Percentiles rank a stretch among this genome's conserved stretches.
Evolutionary conservation across 1,140 invertebrate genomes (phyloP).

Genomic region (Trichogramma pretiosum): DNA sequence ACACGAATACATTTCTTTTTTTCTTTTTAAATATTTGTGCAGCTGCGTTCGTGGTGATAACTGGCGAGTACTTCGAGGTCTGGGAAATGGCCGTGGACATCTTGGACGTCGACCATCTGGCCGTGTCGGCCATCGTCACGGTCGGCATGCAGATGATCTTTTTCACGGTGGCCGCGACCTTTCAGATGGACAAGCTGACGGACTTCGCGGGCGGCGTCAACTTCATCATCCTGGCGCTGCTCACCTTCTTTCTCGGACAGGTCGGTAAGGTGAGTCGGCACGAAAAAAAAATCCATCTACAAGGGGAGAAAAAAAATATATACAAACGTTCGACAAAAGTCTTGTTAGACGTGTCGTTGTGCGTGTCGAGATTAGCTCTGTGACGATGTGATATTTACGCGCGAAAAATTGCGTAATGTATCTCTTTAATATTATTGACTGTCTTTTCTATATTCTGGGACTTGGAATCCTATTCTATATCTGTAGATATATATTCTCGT

Average conservation of each 20-base stretch:
- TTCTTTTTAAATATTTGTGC: no score
- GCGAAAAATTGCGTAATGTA: no score
- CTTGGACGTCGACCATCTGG: slow-evolving; percentile 77
- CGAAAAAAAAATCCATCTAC: no score
- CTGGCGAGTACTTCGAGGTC: no score
- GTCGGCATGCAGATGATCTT: slow-evolving; percentile 80
- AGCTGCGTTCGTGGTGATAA: neutral
- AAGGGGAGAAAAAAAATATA: no score
- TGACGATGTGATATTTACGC: neutral
- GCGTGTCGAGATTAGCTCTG: slow-evolving; percentile 18
- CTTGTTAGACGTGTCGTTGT: no score
- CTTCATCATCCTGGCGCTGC: slow-evolving; percentile 77
- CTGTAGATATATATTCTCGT: no score
- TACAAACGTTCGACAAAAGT: no score
- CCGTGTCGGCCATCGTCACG: slow-evolving; percentile 80
- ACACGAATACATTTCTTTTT: neutral
- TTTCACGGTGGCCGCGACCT: slow-evolving; percentile 74
- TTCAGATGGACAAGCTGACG: slow-evolving; percentile 82
- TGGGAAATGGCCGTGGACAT: slow-evolving; percentile 60
- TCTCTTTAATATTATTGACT: no score
- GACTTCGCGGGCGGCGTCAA: slow-evolving; percentile 88
- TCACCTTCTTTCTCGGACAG: slow-evolving; percentile 80
- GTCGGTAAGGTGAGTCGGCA: slow-evolving; percentile 53
- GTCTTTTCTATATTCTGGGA: no score
- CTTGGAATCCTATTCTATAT: no score